Evolutionary conservation across 2,888 invertebrate genomes (phyloP), one percentile per base, ranked within the genome.

Genomic region (Teleogryllus oceanicus): DNA sequence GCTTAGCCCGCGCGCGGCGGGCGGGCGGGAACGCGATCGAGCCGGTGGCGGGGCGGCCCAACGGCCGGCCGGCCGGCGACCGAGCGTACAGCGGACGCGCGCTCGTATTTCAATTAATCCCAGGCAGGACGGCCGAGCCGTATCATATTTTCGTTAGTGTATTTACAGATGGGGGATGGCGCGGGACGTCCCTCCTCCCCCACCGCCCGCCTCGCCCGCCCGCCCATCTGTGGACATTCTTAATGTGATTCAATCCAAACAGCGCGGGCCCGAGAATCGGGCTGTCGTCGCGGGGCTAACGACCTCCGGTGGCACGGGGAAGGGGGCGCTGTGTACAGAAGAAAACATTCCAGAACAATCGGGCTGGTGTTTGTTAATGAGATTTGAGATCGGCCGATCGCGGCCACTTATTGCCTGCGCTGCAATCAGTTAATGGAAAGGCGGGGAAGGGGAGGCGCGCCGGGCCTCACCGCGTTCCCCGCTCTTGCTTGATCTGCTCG

Each of bases 41-140:
- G 62, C 62, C 16, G 5, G 62, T 62, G 4, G 13, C 13, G 62
- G 62, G 62, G 62, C 62, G 62, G 62, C 2, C 12, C 3, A 16
- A 2, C 16, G 62, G n/a, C 16, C 16, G 13, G n/a, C 16, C 16
- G 13, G 12, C 8, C 16, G 62, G 62, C 16, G 62, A 62, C 16
- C 16, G 62, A 62, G 4, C 16, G 13, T 13, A 62, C 13, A n/a
- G 62, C 16, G 62, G 62, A 5, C 16, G 62, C 13, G 62, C n/a
- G 62, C 62, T 62, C 62, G 62, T 62, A 62, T 62, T 62, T 62
- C 62, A 62, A 62, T 62, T 62, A 62, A 62, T 62, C 62, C 62
- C 62, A 13, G 62, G 62, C 62, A 62, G 62, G 62, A 62, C 62
- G 62, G n/a, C 16, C 62, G n/a, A 13, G 62, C 62, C 62, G 62